phyloP scores from a whole-genome alignment of 2,888 invertebrate genomes.

The Eupithecia inturbata region DNA sequence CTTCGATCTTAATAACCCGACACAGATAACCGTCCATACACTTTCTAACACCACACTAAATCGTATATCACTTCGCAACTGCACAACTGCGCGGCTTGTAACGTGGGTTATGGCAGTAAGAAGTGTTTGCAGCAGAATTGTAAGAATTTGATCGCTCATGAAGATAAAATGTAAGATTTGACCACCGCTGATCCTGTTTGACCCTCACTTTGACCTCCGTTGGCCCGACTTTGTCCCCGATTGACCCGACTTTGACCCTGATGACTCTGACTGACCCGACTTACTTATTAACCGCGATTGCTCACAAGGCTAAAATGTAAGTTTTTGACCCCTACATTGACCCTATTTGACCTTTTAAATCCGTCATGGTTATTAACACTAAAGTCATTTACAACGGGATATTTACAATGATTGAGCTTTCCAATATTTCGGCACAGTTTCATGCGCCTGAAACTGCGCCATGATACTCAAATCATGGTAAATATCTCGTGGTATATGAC shows the following conservation, averaged over 20 bases:
- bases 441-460: no score
- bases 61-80: slow-evolving; percentile 44
- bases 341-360: no score
- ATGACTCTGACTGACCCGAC: background rate
- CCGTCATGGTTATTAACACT: no score
- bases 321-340: no score
- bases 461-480: no score
- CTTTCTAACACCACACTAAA: slow-evolving; percentile 59
- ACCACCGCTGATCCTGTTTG: no score
- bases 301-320: slow-evolving; percentile 64
- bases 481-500: no score
- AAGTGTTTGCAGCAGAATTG: slow-evolving; percentile 64
- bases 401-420: no score
- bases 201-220: background rate
- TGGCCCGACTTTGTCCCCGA: background rate
- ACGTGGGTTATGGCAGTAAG: slow-evolving; percentile 48
- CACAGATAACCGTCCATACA: slow-evolving; percentile 52
- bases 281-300: slow-evolving; percentile 39
- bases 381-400: no score
- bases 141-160: slow-evolving; percentile 59
- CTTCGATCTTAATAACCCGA: background rate
- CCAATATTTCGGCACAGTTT: no score
- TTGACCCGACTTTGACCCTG: background rate
- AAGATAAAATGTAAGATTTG: slow-evolving; percentile 60
- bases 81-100: slow-evolving; percentile 55